Evolutionary conservation across 2,113 vertebrate genomes (phyloP).

Genomic region (Pseudorectes ferrugineus): DNA sequence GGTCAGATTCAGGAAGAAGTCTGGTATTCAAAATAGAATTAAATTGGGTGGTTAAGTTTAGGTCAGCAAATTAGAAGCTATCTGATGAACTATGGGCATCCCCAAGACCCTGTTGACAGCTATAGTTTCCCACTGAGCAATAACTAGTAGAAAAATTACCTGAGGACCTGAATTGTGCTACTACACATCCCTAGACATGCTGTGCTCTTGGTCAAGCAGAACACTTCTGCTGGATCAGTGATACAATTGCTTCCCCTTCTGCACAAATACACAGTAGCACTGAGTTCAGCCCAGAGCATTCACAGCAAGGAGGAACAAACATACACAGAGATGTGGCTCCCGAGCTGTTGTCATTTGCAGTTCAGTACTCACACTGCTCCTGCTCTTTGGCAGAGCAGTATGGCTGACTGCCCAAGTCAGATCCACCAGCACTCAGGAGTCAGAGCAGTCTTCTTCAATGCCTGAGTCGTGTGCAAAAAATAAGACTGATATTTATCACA

Average conservation of each 20-base stretch:
- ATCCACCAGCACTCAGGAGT: not conserved
- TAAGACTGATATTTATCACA: not conserved
- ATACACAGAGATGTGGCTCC: rapidly evolving
- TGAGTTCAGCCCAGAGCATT: not conserved
- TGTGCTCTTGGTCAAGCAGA: not conserved
- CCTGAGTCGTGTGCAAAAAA: not conserved
- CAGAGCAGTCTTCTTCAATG: not conserved
- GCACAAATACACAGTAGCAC: not conserved
- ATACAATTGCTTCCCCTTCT: not conserved
- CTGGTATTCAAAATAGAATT: not conserved
- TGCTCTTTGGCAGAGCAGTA: not conserved
- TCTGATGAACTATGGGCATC: not conserved
- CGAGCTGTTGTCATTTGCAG: not conserved
- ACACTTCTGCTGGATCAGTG: not conserved
- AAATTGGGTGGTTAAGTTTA: not conserved
- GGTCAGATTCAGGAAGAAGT: not conserved
- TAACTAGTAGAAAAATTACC: not conserved
- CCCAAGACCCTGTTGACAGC: not conserved
- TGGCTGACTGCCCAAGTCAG: not conserved
- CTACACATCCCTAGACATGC: not conserved
- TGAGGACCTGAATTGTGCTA: not conserved
- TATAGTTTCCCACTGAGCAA: not conserved
- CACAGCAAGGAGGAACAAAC: not conserved
- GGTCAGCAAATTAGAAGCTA: not conserved
- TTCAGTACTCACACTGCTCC: not conserved